phyloP scores from a whole-genome alignment of 23 tunicate species.

The Diplosoma virens region DNA sequence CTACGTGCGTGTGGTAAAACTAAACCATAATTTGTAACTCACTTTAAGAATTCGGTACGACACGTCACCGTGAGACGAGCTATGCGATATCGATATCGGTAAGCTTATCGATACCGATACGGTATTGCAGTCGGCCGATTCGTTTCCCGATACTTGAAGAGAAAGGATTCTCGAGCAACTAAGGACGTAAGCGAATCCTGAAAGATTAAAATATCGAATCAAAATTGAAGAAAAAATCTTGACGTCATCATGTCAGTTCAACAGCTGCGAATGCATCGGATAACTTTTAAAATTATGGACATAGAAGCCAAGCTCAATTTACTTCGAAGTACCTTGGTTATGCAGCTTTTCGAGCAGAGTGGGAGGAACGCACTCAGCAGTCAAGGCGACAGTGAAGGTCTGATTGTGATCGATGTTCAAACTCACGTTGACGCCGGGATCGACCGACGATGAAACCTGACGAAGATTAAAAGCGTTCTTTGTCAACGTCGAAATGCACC shows the following conservation, averaged over 20 bases:
- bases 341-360: slow-evolving; percentile 15
- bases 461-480: too few relatives aligned
- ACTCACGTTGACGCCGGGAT: slow-evolving; percentile 7
- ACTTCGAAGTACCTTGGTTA: slow-evolving; percentile 21
- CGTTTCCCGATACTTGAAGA: background rate
- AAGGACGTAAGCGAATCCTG: slow-evolving; percentile 32
- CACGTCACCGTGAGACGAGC: slow-evolving; percentile 31
- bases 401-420: slow-evolving; percentile 3
- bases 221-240: background rate
- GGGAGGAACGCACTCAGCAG: slow-evolving; percentile 8
- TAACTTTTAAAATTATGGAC: background rate
- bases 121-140: background rate
- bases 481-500: too few relatives aligned
- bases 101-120: slow-evolving; percentile 1
- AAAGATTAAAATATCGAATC: too few relatives aligned
- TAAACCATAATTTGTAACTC: background rate
- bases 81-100: slow-evolving; percentile 7
- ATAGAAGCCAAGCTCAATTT: too few relatives aligned
- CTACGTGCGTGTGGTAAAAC: too few relatives aligned
- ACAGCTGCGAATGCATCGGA: background rate
- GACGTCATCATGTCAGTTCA: background rate
- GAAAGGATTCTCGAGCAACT: slow-evolving; percentile 16
- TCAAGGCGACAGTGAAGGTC: background rate
- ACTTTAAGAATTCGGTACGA: slow-evolving; percentile 37
- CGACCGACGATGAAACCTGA: slow-evolving; percentile 35